A percentile compares a stretch with the other conserved stretches of the same genome.
phyloP scores from a whole-genome alignment of 2,113 vertebrate genomes.

The Picathartes gymnocephalus region DNA sequence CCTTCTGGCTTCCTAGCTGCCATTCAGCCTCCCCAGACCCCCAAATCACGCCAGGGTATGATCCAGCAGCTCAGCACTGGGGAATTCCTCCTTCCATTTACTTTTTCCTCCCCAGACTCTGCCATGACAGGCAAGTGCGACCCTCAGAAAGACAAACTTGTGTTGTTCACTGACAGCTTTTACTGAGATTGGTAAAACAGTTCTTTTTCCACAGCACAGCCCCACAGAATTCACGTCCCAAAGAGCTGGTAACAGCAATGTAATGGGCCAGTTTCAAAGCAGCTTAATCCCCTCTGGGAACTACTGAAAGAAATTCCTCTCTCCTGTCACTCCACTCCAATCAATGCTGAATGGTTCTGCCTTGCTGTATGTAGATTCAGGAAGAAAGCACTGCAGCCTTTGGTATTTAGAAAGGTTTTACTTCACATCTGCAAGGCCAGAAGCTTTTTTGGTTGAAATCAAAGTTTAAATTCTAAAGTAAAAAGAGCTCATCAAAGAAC shows the following conservation, averaged over 20 bases:
- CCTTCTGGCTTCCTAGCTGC: background rate
- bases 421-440: background rate
- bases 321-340: background rate
- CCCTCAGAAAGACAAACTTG: background rate
- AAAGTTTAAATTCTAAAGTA: slow-evolving; percentile 31
- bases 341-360: slow-evolving; percentile 2
- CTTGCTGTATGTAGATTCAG: background rate
- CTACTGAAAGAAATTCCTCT: background rate
- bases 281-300: background rate
- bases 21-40: rapidly evolving
- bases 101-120: background rate
- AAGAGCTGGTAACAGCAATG: background rate
- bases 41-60: background rate
- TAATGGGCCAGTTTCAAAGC: background rate
- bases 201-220: background rate
- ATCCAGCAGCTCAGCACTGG: background rate
- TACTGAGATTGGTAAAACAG: background rate
- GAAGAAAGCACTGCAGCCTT: background rate
- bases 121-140: background rate
- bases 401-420: slow-evolving; percentile 2
- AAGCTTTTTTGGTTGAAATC: slow-evolving; percentile 19
- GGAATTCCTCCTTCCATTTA: background rate
- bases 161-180: background rate
- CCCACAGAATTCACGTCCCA: background rate
- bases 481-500: slow-evolving; percentile 27